Evolutionary conservation across 2,113 vertebrate species (phyloP).

Genomic region (Anoplopoma fimbria): DNA sequence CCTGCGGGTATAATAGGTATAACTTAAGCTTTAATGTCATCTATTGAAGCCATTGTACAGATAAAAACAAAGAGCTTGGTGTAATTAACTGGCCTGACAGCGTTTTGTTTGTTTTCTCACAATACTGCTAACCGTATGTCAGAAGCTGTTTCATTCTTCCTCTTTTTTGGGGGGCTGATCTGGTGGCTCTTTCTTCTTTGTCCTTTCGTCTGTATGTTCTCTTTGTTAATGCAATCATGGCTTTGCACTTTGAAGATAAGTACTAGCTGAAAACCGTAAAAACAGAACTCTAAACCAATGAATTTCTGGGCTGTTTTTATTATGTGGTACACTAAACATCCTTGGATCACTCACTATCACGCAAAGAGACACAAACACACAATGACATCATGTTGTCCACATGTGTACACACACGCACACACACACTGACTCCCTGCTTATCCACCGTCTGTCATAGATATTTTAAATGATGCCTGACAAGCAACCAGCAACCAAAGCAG

Average conservation of each 20-base stretch:
- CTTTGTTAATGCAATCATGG: not conserved
- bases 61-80: not conserved
- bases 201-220: not conserved
- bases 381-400: slow-evolving; percentile 37
- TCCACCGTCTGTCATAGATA: slow-evolving; percentile 26
- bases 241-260: slow-evolving; percentile 5
- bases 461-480: slow-evolving; percentile 45
- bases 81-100: slow-evolving; percentile 17
- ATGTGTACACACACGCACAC: slow-evolving; percentile 9
- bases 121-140: not conserved
- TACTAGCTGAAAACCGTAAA: not conserved
- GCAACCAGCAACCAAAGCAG: slow-evolving; percentile 30
- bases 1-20: not conserved
- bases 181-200: not conserved
- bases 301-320: slow-evolving; percentile 5
- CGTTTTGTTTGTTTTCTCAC: slow-evolving; percentile 2
- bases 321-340: not conserved
- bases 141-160: not conserved
- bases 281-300: slow-evolving; percentile 9
- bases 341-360: not conserved
- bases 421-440: not conserved
- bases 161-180: not conserved
- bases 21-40: not conserved
- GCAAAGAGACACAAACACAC: not conserved
- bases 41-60: not conserved